Evolutionary conservation across 2,113 vertebrate species (phyloP).

Genomic region (Eudyptes chrysolophus): DNA sequence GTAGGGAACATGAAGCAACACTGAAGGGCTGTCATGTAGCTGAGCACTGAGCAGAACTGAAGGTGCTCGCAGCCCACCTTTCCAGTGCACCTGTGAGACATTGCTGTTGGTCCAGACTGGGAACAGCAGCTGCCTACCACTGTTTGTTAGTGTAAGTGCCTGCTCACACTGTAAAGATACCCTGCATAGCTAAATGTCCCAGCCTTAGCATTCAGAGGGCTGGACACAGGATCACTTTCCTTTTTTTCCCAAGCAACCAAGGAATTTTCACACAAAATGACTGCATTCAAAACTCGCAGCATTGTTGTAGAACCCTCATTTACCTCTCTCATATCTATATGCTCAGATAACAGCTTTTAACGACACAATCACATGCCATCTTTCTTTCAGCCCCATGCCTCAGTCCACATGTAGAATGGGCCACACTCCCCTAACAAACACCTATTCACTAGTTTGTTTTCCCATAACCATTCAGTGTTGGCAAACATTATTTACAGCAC

Average conservation of each 20-base stretch:
- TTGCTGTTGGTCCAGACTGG: not conserved
- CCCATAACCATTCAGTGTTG: not conserved
- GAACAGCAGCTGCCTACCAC: not conserved
- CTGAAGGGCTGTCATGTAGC: not conserved
- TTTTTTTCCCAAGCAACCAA: not conserved
- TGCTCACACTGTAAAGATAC: not conserved
- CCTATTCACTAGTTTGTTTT: not conserved
- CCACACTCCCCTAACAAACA: not conserved
- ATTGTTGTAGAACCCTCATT: not conserved
- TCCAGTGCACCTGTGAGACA: not conserved
- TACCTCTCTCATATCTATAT: not conserved
- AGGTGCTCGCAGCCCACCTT: not conserved
- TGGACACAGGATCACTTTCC: not conserved
- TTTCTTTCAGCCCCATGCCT: not conserved
- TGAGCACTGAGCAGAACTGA: not conserved
- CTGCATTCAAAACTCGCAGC: rapidly evolving
- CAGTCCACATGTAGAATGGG: not conserved
- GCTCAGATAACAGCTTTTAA: not conserved
- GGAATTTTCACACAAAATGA: not conserved
- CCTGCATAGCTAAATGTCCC: not conserved
- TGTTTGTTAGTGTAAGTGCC: not conserved
- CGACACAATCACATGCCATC: not conserved
- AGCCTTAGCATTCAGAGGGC: not conserved
- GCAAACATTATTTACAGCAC: not conserved
- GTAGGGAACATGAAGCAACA: not conserved